A percentile compares a stretch with the other conserved stretches of the same genome.
These are phyloP conservation scores for Monodelphis domestica DNA, from an alignment of 2,797 vertebrate genomes.

Conservation along the genomic window DNA sequence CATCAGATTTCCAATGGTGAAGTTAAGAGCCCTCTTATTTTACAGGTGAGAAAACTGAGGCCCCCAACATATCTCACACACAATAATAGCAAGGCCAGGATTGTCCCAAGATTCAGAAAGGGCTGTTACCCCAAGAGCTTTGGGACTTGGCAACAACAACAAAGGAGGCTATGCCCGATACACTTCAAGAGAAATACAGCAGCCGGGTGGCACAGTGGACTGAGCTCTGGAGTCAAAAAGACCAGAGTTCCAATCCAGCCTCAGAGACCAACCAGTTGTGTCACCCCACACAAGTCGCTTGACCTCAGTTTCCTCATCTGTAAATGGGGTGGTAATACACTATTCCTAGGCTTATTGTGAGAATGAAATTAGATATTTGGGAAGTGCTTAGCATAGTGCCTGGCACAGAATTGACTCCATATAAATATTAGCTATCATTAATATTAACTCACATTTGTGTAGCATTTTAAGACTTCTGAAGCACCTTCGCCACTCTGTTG, in stretches of 20 bases:
- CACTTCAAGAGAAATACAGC: neutral
- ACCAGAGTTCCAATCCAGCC: neutral
- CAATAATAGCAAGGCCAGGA: neutral
- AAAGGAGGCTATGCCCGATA: neutral
- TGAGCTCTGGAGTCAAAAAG: neutral
- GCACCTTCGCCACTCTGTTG: neutral
- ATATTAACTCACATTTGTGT: neutral
- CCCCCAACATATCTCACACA: neutral
- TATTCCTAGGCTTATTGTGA: neutral
- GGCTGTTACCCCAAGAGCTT: neutral
- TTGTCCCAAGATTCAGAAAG: neutral
- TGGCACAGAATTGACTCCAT: neutral
- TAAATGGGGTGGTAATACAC: neutral
- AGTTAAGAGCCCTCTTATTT: neutral
- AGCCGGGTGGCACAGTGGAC: neutral
- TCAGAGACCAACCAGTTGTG: neutral
- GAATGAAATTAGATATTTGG: neutral
- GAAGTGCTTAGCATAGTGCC: neutral
- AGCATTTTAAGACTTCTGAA: neutral
- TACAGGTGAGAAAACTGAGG: neutral
- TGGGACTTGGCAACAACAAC: neutral
- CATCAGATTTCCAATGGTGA: neutral
- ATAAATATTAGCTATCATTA: neutral
- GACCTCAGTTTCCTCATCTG: neutral
- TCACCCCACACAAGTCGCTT: neutral